A percentile compares a stretch with the other conserved stretches of the same genome.
These are phyloP conservation scores for Tokudaia muenninki DNA, from an alignment of 2,797 vertebrate genomes.

Conservation along the genomic window DNA sequence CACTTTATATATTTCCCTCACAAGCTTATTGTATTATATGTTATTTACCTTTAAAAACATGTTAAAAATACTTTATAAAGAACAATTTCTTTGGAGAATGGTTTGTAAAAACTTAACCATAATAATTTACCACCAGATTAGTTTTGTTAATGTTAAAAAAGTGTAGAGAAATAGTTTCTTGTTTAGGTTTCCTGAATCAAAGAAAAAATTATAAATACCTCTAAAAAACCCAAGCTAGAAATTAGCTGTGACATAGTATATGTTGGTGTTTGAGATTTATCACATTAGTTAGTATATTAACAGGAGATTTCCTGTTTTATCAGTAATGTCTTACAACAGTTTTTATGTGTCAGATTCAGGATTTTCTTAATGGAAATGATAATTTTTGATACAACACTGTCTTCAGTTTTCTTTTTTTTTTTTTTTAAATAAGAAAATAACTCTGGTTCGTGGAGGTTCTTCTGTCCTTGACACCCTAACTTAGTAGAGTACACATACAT, in stretches of 20 bases:
- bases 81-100: not conserved
- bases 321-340: not conserved
- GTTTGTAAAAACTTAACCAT: conserved; percentile 2
- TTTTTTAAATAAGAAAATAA: not conserved
- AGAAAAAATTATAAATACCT: not conserved
- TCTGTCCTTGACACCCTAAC: not conserved
- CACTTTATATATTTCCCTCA: not conserved
- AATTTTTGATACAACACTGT: not conserved
- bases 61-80: conserved; percentile 31
- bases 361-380: not conserved
- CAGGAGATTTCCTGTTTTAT: not conserved
- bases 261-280: conserved; percentile 24
- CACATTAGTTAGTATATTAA: not conserved
- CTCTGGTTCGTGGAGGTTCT: not conserved
- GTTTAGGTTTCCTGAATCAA: conserved; percentile 34
- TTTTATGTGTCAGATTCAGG: not conserved
- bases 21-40: not conserved
- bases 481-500: not conserved
- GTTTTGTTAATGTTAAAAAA: conserved; percentile 11
- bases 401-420: not conserved
- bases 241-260: not conserved
- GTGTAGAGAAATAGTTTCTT: conserved; percentile 53
- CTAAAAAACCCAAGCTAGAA: conserved; percentile 20
- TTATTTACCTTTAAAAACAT: conserved; percentile 4
- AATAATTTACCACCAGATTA: not conserved